phyloP scores from a whole-genome alignment of 1,140 invertebrate genomes.

The Penaeus japonicus region DNA sequence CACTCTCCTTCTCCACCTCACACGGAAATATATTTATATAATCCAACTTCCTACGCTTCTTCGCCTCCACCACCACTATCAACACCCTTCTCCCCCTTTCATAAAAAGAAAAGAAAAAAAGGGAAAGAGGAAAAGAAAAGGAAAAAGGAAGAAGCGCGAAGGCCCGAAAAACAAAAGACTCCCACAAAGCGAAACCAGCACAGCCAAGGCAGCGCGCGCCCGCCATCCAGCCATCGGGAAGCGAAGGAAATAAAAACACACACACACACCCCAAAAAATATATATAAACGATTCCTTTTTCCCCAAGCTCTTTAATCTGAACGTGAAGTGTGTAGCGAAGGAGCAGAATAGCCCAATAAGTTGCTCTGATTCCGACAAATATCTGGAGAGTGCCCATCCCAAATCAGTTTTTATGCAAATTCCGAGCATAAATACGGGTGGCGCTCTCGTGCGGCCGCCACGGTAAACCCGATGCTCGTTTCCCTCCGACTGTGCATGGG shows the following conservation, averaged over 20 bases:
- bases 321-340: constrained; percentile 50
- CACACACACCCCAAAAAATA: constrained; percentile 2
- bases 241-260: background rate
- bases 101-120: background rate
- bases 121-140: background rate
- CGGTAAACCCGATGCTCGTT: constrained; percentile 16
- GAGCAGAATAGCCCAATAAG: constrained; percentile 57
- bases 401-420: constrained; percentile 60
- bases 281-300: constrained; percentile 46
- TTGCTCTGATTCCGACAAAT: constrained; percentile 60
- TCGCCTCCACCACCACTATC: background rate
- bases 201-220: no score
- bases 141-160: background rate
- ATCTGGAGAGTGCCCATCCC: constrained; percentile 58
- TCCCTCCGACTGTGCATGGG: background rate
- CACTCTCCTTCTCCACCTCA: background rate
- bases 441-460: constrained; percentile 17
- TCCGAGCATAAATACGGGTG: constrained; percentile 44
- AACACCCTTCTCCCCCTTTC: background rate
- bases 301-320: constrained; percentile 51
- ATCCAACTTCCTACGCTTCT: background rate
- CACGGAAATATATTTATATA: background rate
- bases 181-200: no score
- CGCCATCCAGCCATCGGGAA: background rate
- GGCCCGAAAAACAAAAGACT: background rate